Evolutionary conservation across 2,113 vertebrate species (phyloP).

Genomic region (Ceyx margarethae): DNA sequence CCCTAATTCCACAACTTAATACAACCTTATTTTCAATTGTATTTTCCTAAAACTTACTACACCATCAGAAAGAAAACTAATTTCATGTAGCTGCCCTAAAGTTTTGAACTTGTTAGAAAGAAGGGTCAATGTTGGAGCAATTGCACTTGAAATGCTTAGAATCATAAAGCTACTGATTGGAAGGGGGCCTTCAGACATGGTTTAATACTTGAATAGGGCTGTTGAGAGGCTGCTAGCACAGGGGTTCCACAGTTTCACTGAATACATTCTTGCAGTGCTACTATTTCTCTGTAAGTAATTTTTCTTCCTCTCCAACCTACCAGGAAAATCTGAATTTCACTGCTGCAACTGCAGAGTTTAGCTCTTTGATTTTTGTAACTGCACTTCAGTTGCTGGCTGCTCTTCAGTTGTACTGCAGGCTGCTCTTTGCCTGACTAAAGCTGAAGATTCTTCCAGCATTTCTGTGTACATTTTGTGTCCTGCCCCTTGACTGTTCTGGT

Average conservation of each 20-base stretch:
- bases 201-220: not conserved
- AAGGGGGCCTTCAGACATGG: not conserved
- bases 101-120: not conserved
- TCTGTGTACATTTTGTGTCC: not conserved
- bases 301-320: not conserved
- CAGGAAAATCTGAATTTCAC: not conserved
- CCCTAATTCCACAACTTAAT: not conserved
- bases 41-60: not conserved
- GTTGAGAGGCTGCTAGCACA: not conserved
- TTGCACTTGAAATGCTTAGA: not conserved
- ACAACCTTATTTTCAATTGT: not conserved
- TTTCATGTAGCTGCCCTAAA: not conserved
- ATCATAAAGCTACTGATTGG: not conserved
- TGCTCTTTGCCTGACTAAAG: not conserved
- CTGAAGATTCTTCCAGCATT: not conserved
- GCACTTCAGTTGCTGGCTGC: not conserved
- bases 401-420: not conserved
- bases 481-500: not conserved
- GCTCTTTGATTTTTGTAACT: not conserved
- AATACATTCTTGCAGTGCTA: not conserved
- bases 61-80: not conserved
- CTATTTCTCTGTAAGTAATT: not conserved
- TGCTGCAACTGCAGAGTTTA: not conserved
- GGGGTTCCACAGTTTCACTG: not conserved
- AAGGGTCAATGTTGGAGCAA: not conserved